Evolutionary conservation across 2,888 invertebrate genomes (phyloP), one percentile per base, ranked within the genome.

Genomic region (Chouioia cunea): DNA sequence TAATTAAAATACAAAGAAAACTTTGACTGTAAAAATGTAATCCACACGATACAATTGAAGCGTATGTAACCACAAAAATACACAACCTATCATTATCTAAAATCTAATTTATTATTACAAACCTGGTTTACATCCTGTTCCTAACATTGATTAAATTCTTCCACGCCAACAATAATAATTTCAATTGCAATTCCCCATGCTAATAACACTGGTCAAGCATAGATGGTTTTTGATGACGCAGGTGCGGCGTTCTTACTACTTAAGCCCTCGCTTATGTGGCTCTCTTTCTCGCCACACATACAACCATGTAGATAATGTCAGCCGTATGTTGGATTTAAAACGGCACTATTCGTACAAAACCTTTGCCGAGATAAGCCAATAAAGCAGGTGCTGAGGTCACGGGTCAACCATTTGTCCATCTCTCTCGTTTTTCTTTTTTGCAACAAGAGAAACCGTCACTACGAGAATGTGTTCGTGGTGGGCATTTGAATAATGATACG

Each of bases 291-390:
- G 36, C 36, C 36, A 36, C 6, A 12, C 36, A 12, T 36, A 36
- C 36, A 36, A 12, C 12, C 36, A 36, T 12, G 36, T 12, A 12
- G 36, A 36, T 36, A 36, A 64, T 54, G 46, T 65, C 57, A 63
- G 53, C 18, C 18, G n/a, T 12, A 22, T 14, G n/a, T 48, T 36
- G 20, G 14, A 46, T 36, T 77, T 76, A 77, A 76, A 74, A 76
- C 75, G 76, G 56, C 70, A 64, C 74, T 76, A 12, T 10, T 77
- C 47, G 76, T 76, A 75, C 77, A 77, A 78, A 79, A 74, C 78
- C 76, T 75, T 77, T 77, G 73, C 75, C 74, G 76, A 79, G 79
- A 80, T 82, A 81, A 82, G 79, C 82, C 82, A 82, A 83, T 81
- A 82, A 80, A 82, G 78, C 78, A 79, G 77, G 82, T 82, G 69